These are phyloP conservation scores for Schizopygopsis malacanthus DNA, from an alignment of 2,797 vertebrate genomes.

Conservation along the genomic window DNA sequence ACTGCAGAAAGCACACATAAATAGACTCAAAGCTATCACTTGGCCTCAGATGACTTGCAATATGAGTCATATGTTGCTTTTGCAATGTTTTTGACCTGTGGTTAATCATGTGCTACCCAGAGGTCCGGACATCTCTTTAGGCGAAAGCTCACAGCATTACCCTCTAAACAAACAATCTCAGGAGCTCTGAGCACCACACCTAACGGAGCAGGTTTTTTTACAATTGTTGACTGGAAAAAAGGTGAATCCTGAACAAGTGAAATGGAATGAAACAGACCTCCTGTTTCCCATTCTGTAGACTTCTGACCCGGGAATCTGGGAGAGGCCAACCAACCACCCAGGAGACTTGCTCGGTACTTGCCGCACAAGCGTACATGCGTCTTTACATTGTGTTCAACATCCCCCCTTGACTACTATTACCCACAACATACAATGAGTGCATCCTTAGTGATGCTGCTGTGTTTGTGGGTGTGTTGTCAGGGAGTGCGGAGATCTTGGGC, in stretches of 20 bases:
- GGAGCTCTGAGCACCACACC: constrained; percentile 11
- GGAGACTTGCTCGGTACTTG: constrained; percentile 3
- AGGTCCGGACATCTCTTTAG: constrained; percentile 14
- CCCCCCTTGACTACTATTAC: constrained; percentile 58
- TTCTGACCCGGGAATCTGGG: constrained; percentile 10
- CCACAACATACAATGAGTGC: constrained; percentile 76
- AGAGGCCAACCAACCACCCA: constrained; percentile 7
- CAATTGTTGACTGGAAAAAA: background rate
- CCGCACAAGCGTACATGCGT: background rate
- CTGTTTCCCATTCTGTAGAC: background rate
- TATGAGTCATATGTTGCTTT: constrained; percentile 6
- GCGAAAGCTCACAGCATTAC: background rate
- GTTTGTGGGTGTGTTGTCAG: constrained; percentile 81
- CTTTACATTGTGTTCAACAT: constrained; percentile 50
- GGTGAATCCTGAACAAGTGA: background rate
- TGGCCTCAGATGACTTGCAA: background rate
- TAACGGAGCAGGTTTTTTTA: constrained; percentile 2
- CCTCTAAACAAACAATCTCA: constrained; percentile 14
- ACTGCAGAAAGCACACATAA: background rate
- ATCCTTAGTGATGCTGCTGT: constrained; percentile 82
- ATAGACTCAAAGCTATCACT: background rate
- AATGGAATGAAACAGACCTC: background rate
- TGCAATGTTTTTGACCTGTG: background rate
- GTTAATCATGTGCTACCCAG: constrained; percentile 11
- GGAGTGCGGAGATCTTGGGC: constrained; percentile 73